Evolutionary conservation across 1,140 invertebrate genomes (phyloP).

Genomic region (Eriosoma lanigerum): DNA sequence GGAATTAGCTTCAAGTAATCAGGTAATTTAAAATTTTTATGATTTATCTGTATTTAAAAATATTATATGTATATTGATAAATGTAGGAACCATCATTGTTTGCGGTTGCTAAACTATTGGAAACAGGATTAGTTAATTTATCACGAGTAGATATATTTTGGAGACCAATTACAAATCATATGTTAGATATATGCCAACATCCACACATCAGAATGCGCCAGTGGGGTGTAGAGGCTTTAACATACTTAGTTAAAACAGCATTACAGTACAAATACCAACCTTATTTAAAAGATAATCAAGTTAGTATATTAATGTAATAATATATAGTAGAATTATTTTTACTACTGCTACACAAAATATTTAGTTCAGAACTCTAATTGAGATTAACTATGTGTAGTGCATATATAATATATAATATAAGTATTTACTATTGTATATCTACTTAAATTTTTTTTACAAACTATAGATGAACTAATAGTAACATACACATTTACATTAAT

Average conservation of each 20-base stretch:
- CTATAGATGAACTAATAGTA: no score
- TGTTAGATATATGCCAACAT: conserved; percentile 94
- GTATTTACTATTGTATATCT: no score
- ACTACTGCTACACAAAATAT: no score
- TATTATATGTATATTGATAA: neutral
- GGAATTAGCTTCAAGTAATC: conserved; percentile 93
- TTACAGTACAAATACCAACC: conserved; percentile 82
- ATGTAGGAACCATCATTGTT: conserved; percentile 90
- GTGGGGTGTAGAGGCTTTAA: conserved; percentile 97
- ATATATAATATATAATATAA: no score
- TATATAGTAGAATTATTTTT: no score
- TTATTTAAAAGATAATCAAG: conserved; percentile 82
- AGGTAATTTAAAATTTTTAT: conserved; percentile 67
- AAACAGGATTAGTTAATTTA: conserved; percentile 94
- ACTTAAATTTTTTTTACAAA: no score
- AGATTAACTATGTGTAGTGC: no score
- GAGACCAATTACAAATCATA: conserved; percentile 93
- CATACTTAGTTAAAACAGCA: conserved; percentile 90
- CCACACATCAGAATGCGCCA: conserved; percentile 92
- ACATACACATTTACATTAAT: no score
- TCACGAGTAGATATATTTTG: conserved; percentile 91
- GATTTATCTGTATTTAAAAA: neutral
- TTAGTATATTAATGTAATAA: conserved; percentile 57
- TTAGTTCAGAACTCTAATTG: no score
- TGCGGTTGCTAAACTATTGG: conserved; percentile 94